Conservation (phyloP, 2,797 vertebrate genomes). For the Gobionotothen gibberifrons region DNA sequence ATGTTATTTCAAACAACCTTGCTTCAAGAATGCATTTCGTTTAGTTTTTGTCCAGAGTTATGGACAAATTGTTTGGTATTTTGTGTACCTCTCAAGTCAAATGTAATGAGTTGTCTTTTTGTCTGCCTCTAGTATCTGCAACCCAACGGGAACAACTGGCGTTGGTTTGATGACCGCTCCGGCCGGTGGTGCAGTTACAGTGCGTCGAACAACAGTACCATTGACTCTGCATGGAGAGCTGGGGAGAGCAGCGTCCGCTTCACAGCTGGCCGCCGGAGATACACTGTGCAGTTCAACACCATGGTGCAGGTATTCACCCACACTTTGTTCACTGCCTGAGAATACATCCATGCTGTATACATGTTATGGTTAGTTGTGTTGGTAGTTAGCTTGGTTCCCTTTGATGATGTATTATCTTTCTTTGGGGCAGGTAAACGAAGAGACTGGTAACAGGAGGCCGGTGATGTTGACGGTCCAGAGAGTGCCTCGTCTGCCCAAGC, state of each 20-base stretch:
- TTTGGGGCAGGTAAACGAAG: slow-evolving; percentile 91
- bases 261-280: slow-evolving; percentile 94
- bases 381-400: background rate
- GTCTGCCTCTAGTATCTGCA: slow-evolving; percentile 89
- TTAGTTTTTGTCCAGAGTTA: background rate
- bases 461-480: slow-evolving; percentile 95
- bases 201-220: slow-evolving; percentile 97
- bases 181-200: slow-evolving; percentile 98
- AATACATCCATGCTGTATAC: background rate
- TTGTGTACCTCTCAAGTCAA: background rate
- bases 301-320: slow-evolving; percentile 92
- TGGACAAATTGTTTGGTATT: background rate
- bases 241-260: slow-evolving; percentile 96
- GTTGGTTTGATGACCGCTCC: slow-evolving; percentile 97
- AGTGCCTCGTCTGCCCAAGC: slow-evolving; percentile 88
- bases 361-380: background rate
- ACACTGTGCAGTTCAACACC: slow-evolving; percentile 97
- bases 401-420: slow-evolving; percentile 21
- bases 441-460: slow-evolving; percentile 94
- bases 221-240: slow-evolving; percentile 94
- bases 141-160: slow-evolving; percentile 96
- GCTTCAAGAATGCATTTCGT: background rate
- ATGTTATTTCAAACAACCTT: background rate
- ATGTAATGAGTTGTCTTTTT: background rate
- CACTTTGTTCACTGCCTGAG: background rate